Evolutionary conservation across 2,113 vertebrate genomes (phyloP).

Genomic region (Grantiella picta): DNA sequence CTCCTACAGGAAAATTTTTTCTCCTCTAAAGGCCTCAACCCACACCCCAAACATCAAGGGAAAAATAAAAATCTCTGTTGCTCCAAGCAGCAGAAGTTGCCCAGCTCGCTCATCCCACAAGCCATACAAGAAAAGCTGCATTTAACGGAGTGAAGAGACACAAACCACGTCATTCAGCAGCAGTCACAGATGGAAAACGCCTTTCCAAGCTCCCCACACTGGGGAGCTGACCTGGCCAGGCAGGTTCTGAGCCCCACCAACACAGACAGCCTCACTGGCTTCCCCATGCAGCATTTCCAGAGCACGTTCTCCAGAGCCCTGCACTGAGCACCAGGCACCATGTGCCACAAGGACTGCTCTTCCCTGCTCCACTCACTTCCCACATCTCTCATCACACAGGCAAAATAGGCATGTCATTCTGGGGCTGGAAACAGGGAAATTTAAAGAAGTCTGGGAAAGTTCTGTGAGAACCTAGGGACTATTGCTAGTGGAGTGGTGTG

Average conservation of each 20-base stretch:
- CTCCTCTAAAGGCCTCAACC: neutral
- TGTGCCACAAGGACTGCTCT: neutral
- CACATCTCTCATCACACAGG: neutral
- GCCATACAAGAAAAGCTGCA: neutral
- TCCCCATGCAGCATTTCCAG: neutral
- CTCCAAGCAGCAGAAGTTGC: neutral
- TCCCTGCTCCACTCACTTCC: fast-evolving
- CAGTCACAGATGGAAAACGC: neutral
- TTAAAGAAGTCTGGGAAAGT: neutral
- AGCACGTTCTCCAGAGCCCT: neutral
- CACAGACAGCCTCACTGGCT: neutral
- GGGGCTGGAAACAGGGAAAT: neutral
- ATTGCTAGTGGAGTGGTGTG: neutral
- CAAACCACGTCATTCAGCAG: fast-evolving
- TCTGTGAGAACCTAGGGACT: neutral
- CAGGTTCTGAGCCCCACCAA: neutral
- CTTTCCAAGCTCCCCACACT: neutral
- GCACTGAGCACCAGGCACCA: fast-evolving
- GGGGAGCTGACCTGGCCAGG: neutral
- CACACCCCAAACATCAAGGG: neutral
- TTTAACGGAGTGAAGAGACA: neutral
- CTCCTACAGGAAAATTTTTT: constrained; percentile 22
- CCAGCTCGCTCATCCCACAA: neutral
- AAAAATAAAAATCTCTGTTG: neutral
- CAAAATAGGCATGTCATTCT: neutral